Conservation (phyloP, 2,888 invertebrate genomes). For the Coleophora flavipennella region DNA sequence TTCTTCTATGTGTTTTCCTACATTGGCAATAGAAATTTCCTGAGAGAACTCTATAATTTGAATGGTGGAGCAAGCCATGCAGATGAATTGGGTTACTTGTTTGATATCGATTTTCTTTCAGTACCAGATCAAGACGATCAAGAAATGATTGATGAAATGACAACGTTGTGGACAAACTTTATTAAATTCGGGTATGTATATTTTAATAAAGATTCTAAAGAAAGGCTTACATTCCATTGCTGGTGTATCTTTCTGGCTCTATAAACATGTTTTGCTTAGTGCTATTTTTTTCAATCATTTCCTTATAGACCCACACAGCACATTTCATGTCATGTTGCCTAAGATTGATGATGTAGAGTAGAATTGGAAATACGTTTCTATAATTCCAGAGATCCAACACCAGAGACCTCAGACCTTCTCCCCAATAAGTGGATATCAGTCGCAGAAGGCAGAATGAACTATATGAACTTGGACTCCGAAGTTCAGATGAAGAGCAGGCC, state of each 20-base stretch:
- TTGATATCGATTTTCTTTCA: slow-evolving; percentile 16
- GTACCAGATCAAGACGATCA: slow-evolving; percentile 25
- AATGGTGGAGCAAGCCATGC: slow-evolving; percentile 23
- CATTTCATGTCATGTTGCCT: too few relatives aligned
- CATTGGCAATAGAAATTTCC: slow-evolving; percentile 25
- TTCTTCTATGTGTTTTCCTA: slow-evolving; percentile 45
- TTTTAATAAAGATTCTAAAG: not conserved
- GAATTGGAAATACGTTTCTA: too few relatives aligned
- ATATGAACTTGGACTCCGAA: slow-evolving; percentile 22
- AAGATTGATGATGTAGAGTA: too few relatives aligned
- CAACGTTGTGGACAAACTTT: slow-evolving; percentile 52
- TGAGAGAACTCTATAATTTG: slow-evolving; percentile 17
- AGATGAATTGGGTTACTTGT: slow-evolving; percentile 43
- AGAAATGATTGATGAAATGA: slow-evolving; percentile 35
- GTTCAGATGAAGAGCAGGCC: slow-evolving; percentile 4
- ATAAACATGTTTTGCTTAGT: too few relatives aligned
- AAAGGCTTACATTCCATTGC: not conserved
- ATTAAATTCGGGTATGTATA: slow-evolving; percentile 40
- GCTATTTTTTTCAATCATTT: too few relatives aligned
- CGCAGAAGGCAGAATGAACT: slow-evolving; percentile 19
- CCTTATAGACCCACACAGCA: too few relatives aligned
- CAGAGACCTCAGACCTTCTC: slow-evolving; percentile 26
- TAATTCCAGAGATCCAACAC: slow-evolving; percentile 33
- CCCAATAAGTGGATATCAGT: slow-evolving; percentile 38
- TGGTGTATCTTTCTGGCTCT: too few relatives aligned